Percentiles rank a stretch among this genome's conserved stretches.
Conservation (phyloP, 2,888 invertebrate genomes). For the Pharmacophagus antenor region DNA sequence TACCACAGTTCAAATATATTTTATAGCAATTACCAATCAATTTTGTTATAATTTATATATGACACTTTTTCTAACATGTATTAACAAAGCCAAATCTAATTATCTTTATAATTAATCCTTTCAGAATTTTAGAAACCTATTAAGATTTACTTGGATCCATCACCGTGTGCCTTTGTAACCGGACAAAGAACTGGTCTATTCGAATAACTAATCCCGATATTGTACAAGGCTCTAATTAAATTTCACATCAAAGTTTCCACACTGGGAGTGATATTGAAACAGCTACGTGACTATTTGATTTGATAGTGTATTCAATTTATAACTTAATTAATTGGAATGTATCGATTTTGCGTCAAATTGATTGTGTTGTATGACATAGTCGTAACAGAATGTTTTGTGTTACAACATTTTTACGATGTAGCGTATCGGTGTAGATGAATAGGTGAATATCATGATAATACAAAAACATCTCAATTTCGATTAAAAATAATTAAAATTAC, state of each 20-base stretch:
- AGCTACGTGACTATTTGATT: background rate
- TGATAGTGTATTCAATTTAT: background rate
- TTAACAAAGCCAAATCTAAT: background rate
- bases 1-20: no score
- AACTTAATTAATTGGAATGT: background rate
- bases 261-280: slow-evolving; percentile 7
- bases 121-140: slow-evolving; percentile 6
- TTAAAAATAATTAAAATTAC: no score
- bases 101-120: slow-evolving; percentile 4
- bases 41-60: background rate
- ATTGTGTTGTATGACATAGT: background rate
- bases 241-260: slow-evolving; percentile 2
- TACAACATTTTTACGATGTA: no score
- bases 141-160: background rate
- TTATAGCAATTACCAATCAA: no score
- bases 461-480: no score
- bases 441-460: no score
- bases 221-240: slow-evolving; percentile 4
- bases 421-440: no score
- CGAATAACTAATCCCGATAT: slow-evolving; percentile 5
- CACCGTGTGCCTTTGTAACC: background rate
- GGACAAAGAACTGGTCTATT: slow-evolving; percentile 5
- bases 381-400: no score
- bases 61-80: no score
- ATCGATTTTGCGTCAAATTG: no score